Percentiles rank a stretch among this genome's conserved stretches.
Conservation (phyloP, 2,797 vertebrate genomes). For the Leucoraja ocellata region DNA sequence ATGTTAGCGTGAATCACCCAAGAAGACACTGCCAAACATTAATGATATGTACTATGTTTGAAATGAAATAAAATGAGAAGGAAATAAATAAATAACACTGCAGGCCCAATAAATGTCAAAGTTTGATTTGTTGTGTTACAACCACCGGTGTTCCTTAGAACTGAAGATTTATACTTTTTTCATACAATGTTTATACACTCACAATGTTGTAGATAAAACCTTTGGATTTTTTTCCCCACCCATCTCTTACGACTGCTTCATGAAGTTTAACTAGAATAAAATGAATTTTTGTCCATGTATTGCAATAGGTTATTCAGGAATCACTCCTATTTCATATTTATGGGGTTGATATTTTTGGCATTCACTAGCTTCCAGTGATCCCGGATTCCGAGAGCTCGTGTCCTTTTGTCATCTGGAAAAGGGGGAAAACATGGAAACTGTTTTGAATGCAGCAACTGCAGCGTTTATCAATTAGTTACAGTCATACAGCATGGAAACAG, state of each 20-base stretch:
- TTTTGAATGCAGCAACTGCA: not conserved
- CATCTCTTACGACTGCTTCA: not conserved
- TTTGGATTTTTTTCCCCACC: not conserved
- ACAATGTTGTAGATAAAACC: not conserved
- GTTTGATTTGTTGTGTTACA: not conserved
- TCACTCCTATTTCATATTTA: not conserved
- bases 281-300: not conserved
- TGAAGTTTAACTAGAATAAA: not conserved
- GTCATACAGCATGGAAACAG: too few species aligned
- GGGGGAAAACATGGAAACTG: not conserved
- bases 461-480: not conserved
- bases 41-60: not conserved
- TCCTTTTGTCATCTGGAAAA: slow-evolving; percentile 41
- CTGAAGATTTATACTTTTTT: not conserved
- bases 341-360: slow-evolving; percentile 38
- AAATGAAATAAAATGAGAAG: not conserved
- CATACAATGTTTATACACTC: not conserved
- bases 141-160: not conserved
- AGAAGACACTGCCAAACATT: not conserved
- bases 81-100: not conserved
- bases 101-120: not conserved
- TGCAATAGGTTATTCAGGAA: not conserved
- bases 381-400: slow-evolving; percentile 33
- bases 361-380: slow-evolving; percentile 41
- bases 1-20: not conserved